phyloP scores from a whole-genome alignment of 2,113 vertebrate genomes.

The Osmerus mordax region DNA sequence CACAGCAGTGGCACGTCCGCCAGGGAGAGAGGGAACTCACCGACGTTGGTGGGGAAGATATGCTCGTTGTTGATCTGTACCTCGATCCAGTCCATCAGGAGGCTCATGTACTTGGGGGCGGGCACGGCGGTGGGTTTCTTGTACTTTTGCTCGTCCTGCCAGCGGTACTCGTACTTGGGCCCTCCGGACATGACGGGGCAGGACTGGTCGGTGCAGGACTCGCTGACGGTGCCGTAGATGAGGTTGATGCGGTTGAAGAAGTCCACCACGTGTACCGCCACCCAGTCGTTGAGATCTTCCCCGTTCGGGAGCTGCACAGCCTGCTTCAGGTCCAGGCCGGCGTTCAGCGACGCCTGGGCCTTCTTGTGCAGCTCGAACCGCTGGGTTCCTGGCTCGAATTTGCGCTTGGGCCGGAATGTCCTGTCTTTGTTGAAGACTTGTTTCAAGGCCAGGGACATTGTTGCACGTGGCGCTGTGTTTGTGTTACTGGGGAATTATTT shows the following conservation, averaged over 20 bases:
- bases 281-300: conserved; percentile 94
- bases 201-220: conserved; percentile 87
- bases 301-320: conserved; percentile 88
- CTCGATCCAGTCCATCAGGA: conserved; percentile 99
- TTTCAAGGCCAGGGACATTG: conserved; percentile 88
- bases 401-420: conserved; percentile 97
- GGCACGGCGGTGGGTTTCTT: conserved; percentile 88
- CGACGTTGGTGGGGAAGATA: conserved; percentile 91
- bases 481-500: conserved; percentile 45
- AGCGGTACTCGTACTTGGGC: conserved; percentile 94
- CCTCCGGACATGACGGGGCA: conserved; percentile 95
- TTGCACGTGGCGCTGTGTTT: conserved; percentile 36
- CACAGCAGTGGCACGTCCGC: too few relatives aligned
- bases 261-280: conserved; percentile 96
- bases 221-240: conserved; percentile 96
- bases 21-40: conserved; percentile 68
- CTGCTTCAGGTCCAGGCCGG: conserved; percentile 89
- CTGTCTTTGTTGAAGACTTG: conserved; percentile 98
- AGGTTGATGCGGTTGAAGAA: conserved; percentile 99
- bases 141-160: conserved; percentile 92
- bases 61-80: conserved; percentile 96
- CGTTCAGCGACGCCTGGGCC: conserved; percentile 92
- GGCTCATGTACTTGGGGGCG: conserved; percentile 93
- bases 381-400: conserved; percentile 95
- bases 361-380: conserved; percentile 96